A percentile compares a stretch with the other conserved stretches of the same genome.
Evolutionary conservation across 2,888 invertebrate genomes (phyloP).

Genomic region (Lathronympha strigana): DNA sequence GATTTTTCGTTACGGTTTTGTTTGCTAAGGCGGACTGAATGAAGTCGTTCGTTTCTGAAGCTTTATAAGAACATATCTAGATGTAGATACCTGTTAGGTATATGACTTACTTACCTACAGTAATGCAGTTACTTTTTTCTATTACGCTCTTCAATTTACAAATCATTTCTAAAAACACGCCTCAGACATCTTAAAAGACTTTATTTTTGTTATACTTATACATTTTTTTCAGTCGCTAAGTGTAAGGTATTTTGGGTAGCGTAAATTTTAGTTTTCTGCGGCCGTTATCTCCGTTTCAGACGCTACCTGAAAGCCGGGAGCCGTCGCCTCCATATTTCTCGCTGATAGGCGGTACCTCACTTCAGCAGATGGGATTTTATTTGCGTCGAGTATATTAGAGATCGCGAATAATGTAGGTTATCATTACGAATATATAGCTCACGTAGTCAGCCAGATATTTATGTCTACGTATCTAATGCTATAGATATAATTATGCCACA

Average conservation of each 20-base stretch:
- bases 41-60: neutral
- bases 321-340: slow-evolving; percentile 80
- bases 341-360: slow-evolving; percentile 67
- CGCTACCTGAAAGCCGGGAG: slow-evolving; percentile 79
- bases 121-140: too few relatives aligned
- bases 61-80: neutral
- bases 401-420: slow-evolving; percentile 34
- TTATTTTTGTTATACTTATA: too few relatives aligned
- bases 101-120: too few relatives aligned
- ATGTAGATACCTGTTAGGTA: neutral
- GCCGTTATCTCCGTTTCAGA: slow-evolving; percentile 46
- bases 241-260: neutral
- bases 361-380: slow-evolving; percentile 60
- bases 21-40: neutral
- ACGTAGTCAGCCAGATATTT: neutral
- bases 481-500: too few relatives aligned
- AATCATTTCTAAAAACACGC: too few relatives aligned
- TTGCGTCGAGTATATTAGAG: slow-evolving; percentile 41
- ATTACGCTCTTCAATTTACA: too few relatives aligned
- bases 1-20: slow-evolving; percentile 10
- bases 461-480: neutral
- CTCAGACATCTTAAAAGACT: too few relatives aligned
- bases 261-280: neutral
- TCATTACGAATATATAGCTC: slow-evolving; percentile 1
- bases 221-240: neutral